These are phyloP conservation scores for Cephus pulcher DNA, from an alignment of 2,888 invertebrate genomes.

Conservation along the genomic window DNA sequence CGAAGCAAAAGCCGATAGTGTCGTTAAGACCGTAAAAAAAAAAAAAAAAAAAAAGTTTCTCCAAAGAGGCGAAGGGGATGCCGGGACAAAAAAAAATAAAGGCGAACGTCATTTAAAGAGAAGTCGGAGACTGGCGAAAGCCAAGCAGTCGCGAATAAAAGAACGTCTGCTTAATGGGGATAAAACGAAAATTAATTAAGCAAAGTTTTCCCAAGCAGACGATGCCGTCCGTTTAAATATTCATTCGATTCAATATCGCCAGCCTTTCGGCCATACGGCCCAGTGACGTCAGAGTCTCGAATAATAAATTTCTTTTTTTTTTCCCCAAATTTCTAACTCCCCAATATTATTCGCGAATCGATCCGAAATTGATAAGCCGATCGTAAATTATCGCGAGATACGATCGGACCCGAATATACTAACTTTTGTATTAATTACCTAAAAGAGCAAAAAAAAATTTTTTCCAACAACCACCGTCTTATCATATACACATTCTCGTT, in stretches of 20 bases:
- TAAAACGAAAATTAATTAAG: constrained; percentile 42
- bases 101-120: constrained; percentile 25
- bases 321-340: neutral
- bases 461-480: neutral
- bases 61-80: neutral
- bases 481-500: neutral
- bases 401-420: neutral
- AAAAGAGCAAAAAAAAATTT: neutral
- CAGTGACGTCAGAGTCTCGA: neutral
- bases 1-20: constrained; percentile 7
- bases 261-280: neutral
- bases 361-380: neutral
- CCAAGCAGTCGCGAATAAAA: constrained; percentile 33
- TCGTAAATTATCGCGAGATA: neutral
- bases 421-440: neutral
- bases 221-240: constrained; percentile 43
- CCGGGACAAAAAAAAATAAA: neutral
- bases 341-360: neutral
- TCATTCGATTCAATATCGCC: constrained; percentile 44
- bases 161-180: constrained; percentile 39
- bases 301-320: neutral
- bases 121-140: constrained; percentile 30
- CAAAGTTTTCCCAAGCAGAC: constrained; percentile 31
- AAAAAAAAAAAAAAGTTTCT: neutral
- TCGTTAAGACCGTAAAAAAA: constrained; percentile 7